Conservation (phyloP, 2,888 invertebrate genomes). For the Drosophila austrosaltans region DNA sequence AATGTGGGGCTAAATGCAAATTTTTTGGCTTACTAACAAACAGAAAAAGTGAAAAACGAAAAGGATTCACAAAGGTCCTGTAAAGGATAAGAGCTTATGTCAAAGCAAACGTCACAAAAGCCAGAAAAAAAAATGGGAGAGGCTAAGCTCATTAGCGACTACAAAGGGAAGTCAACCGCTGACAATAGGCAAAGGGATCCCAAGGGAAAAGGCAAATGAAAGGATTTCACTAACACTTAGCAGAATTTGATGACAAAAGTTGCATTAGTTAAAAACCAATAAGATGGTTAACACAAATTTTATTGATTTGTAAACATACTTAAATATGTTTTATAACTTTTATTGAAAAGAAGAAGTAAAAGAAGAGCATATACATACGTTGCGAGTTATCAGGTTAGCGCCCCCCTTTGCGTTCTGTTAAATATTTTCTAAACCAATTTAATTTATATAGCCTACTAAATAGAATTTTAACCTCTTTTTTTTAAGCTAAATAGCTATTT, state of each 20-base stretch:
- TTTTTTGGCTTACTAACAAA: constrained; percentile 41
- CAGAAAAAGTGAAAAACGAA: neutral
- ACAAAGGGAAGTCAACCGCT: neutral
- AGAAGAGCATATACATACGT: neutral
- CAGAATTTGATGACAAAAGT: neutral
- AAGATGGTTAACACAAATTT: neutral
- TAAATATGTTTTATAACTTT: neutral
- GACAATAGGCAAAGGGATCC: neutral
- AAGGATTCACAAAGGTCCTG: constrained; percentile 30
- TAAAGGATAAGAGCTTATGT: constrained; percentile 44
- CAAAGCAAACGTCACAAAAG: constrained; percentile 43
- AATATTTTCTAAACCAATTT: too few species aligned
- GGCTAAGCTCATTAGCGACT: constrained; percentile 59
- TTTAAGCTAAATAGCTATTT: too few species aligned
- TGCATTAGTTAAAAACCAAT: neutral
- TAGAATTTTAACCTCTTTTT: too few species aligned
- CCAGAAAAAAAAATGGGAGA: constrained; percentile 30
- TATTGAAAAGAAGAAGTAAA: neutral
- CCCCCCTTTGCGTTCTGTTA: too few species aligned
- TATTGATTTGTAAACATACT: neutral
- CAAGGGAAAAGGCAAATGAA: neutral
- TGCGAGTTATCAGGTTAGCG: neutral
- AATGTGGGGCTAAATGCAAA: constrained; percentile 56
- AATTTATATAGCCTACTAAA: too few species aligned
- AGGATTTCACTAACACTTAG: neutral